Percentiles rank a stretch among this genome's conserved stretches.
Evolutionary conservation across 2,797 vertebrate species (phyloP).

Genomic region (Menidia menidia): DNA sequence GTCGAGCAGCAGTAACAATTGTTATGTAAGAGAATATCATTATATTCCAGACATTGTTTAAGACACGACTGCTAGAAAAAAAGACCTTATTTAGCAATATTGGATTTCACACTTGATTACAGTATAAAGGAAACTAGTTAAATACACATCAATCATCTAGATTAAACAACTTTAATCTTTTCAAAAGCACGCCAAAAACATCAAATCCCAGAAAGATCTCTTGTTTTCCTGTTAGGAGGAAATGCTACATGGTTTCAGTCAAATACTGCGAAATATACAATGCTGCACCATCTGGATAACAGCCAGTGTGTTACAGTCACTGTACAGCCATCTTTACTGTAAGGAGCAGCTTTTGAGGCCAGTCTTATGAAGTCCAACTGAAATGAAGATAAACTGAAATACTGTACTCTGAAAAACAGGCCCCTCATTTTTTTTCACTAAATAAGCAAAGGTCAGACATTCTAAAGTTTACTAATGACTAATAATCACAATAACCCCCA

Average conservation of each 20-base stretch:
- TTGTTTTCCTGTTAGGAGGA: slow-evolving; percentile 40
- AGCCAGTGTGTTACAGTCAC: slow-evolving; percentile 32
- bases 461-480: background rate
- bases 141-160: slow-evolving; percentile 49
- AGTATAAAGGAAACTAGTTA: slow-evolving; percentile 44
- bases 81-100: slow-evolving; percentile 42
- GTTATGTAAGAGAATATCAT: slow-evolving; percentile 29
- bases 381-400: slow-evolving; percentile 12
- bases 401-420: background rate
- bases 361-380: background rate
- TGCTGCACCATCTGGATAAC: slow-evolving; percentile 26
- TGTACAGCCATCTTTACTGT: slow-evolving; percentile 17
- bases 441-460: slow-evolving; percentile 4
- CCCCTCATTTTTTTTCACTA: slow-evolving; percentile 5
- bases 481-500: slow-evolving; percentile 10
- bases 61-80: slow-evolving; percentile 45
- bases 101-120: slow-evolving; percentile 60
- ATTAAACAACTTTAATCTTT: slow-evolving; percentile 53
- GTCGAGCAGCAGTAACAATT: slow-evolving; percentile 18
- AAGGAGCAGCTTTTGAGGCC: background rate
- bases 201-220: slow-evolving; percentile 41
- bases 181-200: slow-evolving; percentile 14
- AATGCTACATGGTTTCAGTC: slow-evolving; percentile 42
- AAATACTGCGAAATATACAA: slow-evolving; percentile 34
- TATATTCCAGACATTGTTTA: slow-evolving; percentile 55